Conservation (phyloP, 2,113 vertebrate genomes). For the Hippocampus barbouri region DNA sequence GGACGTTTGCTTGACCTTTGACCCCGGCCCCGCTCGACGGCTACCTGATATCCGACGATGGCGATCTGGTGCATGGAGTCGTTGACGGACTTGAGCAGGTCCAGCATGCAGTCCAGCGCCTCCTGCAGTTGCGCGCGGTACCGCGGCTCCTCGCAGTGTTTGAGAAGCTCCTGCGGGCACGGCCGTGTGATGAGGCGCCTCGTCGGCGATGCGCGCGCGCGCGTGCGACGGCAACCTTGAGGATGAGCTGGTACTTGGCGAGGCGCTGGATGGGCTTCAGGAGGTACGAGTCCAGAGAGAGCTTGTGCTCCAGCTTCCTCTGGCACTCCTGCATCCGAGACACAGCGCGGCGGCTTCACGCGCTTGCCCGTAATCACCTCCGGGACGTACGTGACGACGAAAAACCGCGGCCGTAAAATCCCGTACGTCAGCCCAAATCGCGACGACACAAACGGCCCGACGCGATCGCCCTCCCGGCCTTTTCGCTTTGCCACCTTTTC, state of each 20-base stretch:
- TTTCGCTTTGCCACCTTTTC: too few relatives aligned
- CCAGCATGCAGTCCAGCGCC: slow-evolving; percentile 88
- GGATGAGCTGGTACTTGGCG: slow-evolving; percentile 93
- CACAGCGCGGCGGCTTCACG: background rate
- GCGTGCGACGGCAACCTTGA: slow-evolving; percentile 76
- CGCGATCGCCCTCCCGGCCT: too few relatives aligned
- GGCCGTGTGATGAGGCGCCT: background rate
- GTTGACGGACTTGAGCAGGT: slow-evolving; percentile 93
- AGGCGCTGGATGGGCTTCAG: slow-evolving; percentile 96
- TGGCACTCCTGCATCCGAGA: slow-evolving; percentile 81
- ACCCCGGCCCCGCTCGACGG: too few relatives aligned
- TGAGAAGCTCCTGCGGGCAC: slow-evolving; percentile 83
- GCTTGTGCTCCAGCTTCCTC: slow-evolving; percentile 89
- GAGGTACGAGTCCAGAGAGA: slow-evolving; percentile 92
- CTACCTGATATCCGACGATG: slow-evolving; percentile 92
- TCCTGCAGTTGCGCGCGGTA: slow-evolving; percentile 82
- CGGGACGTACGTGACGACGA: too few relatives aligned
- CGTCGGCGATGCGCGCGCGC: background rate
- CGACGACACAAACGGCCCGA: too few relatives aligned
- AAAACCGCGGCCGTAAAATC: too few relatives aligned
- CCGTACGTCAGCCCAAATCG: too few relatives aligned
- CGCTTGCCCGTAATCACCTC: too few relatives aligned
- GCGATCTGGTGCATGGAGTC: slow-evolving; percentile 98
- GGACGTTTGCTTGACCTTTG: background rate
- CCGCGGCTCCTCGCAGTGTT: slow-evolving; percentile 79